Evolutionary conservation across 2,113 vertebrate genomes (phyloP), one percentile per base, ranked within the genome.

Genomic region (Uropsilus gracilis): DNA sequence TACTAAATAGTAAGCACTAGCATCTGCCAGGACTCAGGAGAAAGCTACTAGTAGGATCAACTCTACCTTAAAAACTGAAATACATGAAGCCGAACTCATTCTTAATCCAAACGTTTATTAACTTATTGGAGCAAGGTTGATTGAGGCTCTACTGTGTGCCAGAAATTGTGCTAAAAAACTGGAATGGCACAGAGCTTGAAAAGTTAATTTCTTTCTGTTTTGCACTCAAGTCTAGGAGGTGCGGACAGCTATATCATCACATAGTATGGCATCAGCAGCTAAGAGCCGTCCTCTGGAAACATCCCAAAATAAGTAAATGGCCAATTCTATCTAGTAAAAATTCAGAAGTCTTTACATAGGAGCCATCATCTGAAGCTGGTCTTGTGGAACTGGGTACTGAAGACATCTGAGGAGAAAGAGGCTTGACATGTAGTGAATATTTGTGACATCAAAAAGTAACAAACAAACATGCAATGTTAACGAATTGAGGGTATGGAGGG

Each of bases 341-440:
- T 0, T 34, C 2, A 81, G 48, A 44, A 37, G 4, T 20, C 11
- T 39, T 75, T 7, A 9, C 14, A 26, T 59, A 85, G 57, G 8
- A 50, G 11, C 28, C 26, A 9, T 7, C 30, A 9, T 39, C 16
- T 24, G 3, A 50, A 78, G 55, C 0, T 37, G 34, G 11, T n/a
- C 13, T 66, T 42, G 3, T 28, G 50, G 28, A 32, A 59, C 22
- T 71, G 55, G 14, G 8, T 4, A 22, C 5, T 32, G 44, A 53
- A 2, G 4, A 4, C 12, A 50, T 17, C 0, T 0, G 18, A 34
- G 14, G n/a, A 5, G 46, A 71, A 20, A 86, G 28, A 68, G 3
- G 9, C 48, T 32, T 50, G 20, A 10, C 10, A 20, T 9, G 26
- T 0, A 37, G 10, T 30, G 5, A 24, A 34, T 32, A 84, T 20